These are phyloP conservation scores for Rhynchomys soricoides DNA, from an alignment of 2,113 vertebrate genomes.

Conservation along the genomic window DNA sequence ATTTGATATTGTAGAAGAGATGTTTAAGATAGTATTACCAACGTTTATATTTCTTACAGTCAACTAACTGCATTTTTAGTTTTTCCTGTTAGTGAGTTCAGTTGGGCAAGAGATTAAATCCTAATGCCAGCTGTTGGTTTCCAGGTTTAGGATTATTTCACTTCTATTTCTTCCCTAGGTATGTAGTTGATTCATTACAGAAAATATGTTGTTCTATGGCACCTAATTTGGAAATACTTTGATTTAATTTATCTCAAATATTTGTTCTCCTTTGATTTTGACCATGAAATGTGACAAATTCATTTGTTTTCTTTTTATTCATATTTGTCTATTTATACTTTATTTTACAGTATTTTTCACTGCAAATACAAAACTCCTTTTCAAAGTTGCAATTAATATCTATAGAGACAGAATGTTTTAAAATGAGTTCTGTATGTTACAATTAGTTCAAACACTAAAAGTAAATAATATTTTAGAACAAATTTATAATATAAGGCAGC, in stretches of 20 bases:
- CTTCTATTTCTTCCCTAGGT: too few species aligned
- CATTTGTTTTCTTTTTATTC: background rate
- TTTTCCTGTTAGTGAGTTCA: background rate
- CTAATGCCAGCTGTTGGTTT: background rate
- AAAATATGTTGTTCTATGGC: background rate
- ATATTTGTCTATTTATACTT: background rate
- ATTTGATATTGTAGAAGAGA: background rate
- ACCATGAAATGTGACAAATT: background rate
- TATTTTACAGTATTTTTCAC: too few species aligned
- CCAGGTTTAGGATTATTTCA: background rate
- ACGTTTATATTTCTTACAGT: background rate
- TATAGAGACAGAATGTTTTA: background rate
- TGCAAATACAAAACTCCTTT: constrained; percentile 16
- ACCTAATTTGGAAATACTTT: background rate
- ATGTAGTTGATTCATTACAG: too few species aligned
- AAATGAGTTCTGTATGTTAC: background rate
- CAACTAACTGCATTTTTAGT: background rate
- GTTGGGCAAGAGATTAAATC: background rate
- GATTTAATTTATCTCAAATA: background rate
- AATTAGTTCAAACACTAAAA: constrained; percentile 32
- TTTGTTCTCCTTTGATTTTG: background rate
- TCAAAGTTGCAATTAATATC: background rate
- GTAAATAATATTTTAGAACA: background rate
- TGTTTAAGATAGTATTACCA: background rate
- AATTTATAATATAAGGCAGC: background rate